A percentile compares a stretch with the other conserved stretches of the same genome.
These are phyloP conservation scores for Hyphantria cunea DNA, from an alignment of 1,140 invertebrate species.

Conservation along the genomic window DNA sequence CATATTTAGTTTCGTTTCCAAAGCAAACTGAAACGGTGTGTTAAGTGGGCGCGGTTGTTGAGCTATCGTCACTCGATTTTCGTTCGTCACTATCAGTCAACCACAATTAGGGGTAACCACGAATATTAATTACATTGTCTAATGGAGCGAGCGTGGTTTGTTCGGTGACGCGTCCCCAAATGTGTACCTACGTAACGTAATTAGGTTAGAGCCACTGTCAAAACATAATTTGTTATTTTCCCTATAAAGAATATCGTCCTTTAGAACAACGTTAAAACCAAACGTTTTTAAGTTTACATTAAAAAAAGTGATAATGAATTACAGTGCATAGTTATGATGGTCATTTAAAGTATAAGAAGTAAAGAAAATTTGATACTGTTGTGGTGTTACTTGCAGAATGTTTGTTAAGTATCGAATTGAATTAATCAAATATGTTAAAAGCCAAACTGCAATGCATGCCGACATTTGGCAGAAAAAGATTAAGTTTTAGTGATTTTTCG, in stretches of 20 bases:
- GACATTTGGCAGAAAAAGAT: too few species aligned
- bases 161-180: slow-evolving; percentile 50
- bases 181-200: slow-evolving; percentile 54
- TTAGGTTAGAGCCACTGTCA: slow-evolving; percentile 38
- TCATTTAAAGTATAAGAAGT: too few species aligned
- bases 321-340: too few species aligned
- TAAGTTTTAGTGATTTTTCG: too few species aligned
- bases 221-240: slow-evolving; percentile 28
- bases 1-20: slow-evolving; percentile 38
- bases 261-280: not conserved
- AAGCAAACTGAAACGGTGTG: slow-evolving; percentile 38
- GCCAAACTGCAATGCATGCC: too few species aligned
- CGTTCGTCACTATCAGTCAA: slow-evolving; percentile 54
- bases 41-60: slow-evolving; percentile 58
- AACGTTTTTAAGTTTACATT: not conserved
- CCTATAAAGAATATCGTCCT: slow-evolving; percentile 10
- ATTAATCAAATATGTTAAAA: too few species aligned
- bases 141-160: slow-evolving; percentile 63
- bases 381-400: too few species aligned
- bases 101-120: slow-evolving; percentile 66
- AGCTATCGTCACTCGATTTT: slow-evolving; percentile 46
- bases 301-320: too few species aligned
- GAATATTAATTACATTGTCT: slow-evolving; percentile 76
- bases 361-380: too few species aligned
- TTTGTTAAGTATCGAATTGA: too few species aligned